Conservation (phyloP, 1,140 invertebrate genomes). For the Drosophila mauritiana region DNA sequence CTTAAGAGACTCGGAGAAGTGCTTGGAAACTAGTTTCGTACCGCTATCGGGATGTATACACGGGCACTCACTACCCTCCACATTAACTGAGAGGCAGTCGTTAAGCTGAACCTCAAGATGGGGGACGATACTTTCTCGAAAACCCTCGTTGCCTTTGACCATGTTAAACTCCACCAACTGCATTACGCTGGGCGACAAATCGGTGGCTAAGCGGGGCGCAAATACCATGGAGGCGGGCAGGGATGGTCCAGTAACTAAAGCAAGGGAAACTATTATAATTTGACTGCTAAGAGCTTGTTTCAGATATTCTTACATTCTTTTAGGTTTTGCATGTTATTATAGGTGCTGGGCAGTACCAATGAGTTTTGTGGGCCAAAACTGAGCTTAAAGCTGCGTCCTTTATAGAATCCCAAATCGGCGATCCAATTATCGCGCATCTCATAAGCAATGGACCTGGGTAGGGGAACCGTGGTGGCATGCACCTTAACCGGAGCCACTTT, state of each 20-base stretch:
- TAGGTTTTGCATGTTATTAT: conserved; percentile 55
- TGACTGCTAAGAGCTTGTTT: background rate
- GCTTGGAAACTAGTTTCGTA: conserved; percentile 84
- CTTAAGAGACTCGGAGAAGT: conserved; percentile 85
- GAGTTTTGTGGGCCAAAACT: conserved; percentile 90
- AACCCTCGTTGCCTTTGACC: conserved; percentile 44
- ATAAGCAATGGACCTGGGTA: conserved; percentile 84
- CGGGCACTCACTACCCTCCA: conserved; percentile 85
- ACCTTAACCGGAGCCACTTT: conserved; percentile 84
- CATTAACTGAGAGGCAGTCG: conserved; percentile 84
- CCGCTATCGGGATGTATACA: conserved; percentile 81
- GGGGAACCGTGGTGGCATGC: conserved; percentile 84
- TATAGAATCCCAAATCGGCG: conserved; percentile 88
- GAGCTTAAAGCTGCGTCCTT: conserved; percentile 89
- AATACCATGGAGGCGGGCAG: conserved; percentile 48
- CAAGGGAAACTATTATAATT: background rate
- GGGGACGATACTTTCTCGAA: conserved; percentile 79
- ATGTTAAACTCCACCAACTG: conserved; percentile 72
- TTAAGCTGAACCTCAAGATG: conserved; percentile 85
- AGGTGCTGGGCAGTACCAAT: conserved; percentile 85
- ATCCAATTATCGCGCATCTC: conserved; percentile 86
- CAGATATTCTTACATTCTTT: conserved; percentile 27
- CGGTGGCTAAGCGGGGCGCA: conserved; percentile 45
- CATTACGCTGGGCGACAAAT: conserved; percentile 62
- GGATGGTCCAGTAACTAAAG: conserved; percentile 18